Evolutionary conservation across 2,797 vertebrate genomes (phyloP).

Genomic region (Sebastes reedi): DNA sequence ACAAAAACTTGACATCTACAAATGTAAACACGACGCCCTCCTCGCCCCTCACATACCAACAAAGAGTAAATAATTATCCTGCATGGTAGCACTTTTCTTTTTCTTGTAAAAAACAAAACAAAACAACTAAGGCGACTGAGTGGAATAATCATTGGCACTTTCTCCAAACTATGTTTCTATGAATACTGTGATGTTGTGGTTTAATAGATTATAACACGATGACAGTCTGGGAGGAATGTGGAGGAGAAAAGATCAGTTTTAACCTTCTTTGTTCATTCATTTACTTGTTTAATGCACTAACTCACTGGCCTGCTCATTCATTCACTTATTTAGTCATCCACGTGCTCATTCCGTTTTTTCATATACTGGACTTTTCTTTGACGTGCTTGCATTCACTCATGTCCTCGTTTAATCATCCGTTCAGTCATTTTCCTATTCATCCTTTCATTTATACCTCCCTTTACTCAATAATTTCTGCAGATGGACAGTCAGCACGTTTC

Average conservation of each 20-base stretch:
- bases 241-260: neutral
- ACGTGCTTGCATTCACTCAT: neutral
- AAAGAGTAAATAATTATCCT: neutral
- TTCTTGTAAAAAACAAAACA: slow-evolving; percentile 21
- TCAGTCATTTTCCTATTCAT: neutral
- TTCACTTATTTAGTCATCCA: neutral
- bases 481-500: neutral
- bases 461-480: neutral
- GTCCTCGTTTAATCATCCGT: neutral
- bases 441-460: neutral
- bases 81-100: neutral
- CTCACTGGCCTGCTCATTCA: neutral
- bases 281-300: neutral
- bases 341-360: neutral
- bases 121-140: slow-evolving; percentile 58
- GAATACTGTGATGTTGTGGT: slow-evolving; percentile 42
- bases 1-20: slow-evolving; percentile 33
- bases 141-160: slow-evolving; percentile 59
- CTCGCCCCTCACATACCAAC: neutral
- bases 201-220: slow-evolving; percentile 1
- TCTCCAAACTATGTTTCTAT: slow-evolving; percentile 17
- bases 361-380: neutral
- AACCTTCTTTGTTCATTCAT: neutral
- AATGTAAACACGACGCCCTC: slow-evolving; percentile 43
- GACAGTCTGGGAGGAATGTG: slow-evolving; percentile 13